Percentiles rank a stretch among this genome's conserved stretches.
phyloP scores from a whole-genome alignment of 2,113 vertebrate genomes.

The Cebidichthys violaceus region DNA sequence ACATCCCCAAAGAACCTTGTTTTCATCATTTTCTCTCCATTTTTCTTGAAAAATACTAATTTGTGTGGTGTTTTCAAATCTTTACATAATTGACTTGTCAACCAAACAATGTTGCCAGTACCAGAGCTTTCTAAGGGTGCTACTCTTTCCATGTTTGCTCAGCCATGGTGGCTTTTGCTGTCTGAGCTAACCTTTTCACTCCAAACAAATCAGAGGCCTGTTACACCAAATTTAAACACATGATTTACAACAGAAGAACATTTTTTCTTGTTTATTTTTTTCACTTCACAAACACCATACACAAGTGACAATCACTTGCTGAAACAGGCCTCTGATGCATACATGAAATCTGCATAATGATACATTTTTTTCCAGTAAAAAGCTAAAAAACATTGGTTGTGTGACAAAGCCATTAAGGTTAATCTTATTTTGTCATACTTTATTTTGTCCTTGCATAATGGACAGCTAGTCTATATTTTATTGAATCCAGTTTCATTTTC shows the following conservation, averaged over 20 bases:
- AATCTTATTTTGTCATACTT: neutral
- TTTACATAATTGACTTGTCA: slow-evolving; percentile 8
- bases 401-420: neutral
- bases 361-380: neutral
- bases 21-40: slow-evolving; percentile 28
- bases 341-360: neutral
- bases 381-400: neutral
- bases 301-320: neutral
- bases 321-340: neutral
- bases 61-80: slow-evolving; percentile 2
- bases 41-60: neutral
- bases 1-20: slow-evolving; percentile 8
- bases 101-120: neutral
- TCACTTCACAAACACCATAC: neutral
- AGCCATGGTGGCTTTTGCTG: neutral
- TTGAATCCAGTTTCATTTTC: too few species aligned
- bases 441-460: too few species aligned
- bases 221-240: neutral
- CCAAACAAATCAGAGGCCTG: neutral
- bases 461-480: too few species aligned
- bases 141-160: neutral
- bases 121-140: neutral
- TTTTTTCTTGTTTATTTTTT: neutral
- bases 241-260: neutral
- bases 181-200: neutral